These are phyloP conservation scores for Olivierus martensii DNA, from an alignment of 1,140 invertebrate genomes.

Conservation along the genomic window DNA sequence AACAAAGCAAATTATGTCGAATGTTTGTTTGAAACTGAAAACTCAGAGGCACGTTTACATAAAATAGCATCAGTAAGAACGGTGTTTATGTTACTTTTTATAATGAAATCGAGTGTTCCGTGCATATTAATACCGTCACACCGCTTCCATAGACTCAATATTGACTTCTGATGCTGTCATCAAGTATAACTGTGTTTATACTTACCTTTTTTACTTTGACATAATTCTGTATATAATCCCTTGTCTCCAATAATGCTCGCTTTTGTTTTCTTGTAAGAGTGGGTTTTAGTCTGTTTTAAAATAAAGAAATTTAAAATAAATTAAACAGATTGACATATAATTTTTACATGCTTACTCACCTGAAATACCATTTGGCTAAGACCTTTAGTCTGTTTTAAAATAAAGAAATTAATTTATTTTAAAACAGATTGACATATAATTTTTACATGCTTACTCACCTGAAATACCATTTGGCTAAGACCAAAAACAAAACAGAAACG, in stretches of 20 bases:
- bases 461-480: slow-evolving; percentile 32
- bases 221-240: slow-evolving; percentile 33
- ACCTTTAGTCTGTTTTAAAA: slow-evolving; percentile 14
- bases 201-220: slow-evolving; percentile 38
- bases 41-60: too few species aligned
- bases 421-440: not conserved
- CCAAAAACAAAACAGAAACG: slow-evolving; percentile 28
- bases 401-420: not conserved
- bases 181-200: too few species aligned
- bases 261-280: slow-evolving; percentile 36
- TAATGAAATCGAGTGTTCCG: too few species aligned
- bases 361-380: slow-evolving; percentile 31
- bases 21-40: too few species aligned
- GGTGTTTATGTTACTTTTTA: too few species aligned
- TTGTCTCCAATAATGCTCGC: slow-evolving; percentile 31
- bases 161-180: too few species aligned
- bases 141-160: too few species aligned
- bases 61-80: too few species aligned
- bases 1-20: too few species aligned
- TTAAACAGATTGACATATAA: not conserved
- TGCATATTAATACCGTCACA: too few species aligned
- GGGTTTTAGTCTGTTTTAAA: slow-evolving; percentile 23
- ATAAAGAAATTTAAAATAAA: not conserved
- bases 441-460: slow-evolving; percentile 17
- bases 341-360: slow-evolving; percentile 14